Evolutionary conservation across 1,140 invertebrate species (phyloP), one percentile per base, ranked within the genome.

Genomic region (Zaprionus tsacasi): DNA sequence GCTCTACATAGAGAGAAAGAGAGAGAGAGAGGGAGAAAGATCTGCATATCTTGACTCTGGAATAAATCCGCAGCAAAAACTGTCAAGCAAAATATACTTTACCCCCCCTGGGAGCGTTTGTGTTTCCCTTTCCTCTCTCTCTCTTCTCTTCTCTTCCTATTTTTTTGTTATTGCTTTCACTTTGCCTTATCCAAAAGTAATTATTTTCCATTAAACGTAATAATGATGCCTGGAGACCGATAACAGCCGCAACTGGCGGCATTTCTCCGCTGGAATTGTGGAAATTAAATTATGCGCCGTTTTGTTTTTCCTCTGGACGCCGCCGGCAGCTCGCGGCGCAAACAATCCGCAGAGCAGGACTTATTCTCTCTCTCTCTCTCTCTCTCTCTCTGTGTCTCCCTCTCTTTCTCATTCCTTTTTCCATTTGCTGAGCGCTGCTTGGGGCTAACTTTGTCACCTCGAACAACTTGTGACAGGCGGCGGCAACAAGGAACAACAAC

Each of bases 171-270:
- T 87, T 89, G 78, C 75, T 78, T 88, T 83, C 83, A 88, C 85
- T 89, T 89, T 88, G 85, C 78, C 85, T 79, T 89, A 88, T 88
- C 85, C 85, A 88, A 89, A 88, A 88, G 85, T 88, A 88, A 88
- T 88, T 88, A 88, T 89, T 85, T 88, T 89, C 85, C 85, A 89
- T 88, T 88, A 82, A 88, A 89, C 81, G 75, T 79, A 88, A 88
- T 89, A 88, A 88, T 89, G 85, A 88, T 76, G 83, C 68, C 75
- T 48, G 45, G 74, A 66, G 66, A 83, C 64, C 70, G 85, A 83
- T 89, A 88, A 81, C 80, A 80, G 68, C 57, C 60, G 60, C 35
- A 65, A 30, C 58, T 15, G 21, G 50, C 21, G 45, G 30, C 71
- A 40, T 43, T 43, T 63, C 61, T 17, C 35, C 57, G 60, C 52